These are phyloP conservation scores for Colletes collaris DNA, from an alignment of 2,888 invertebrate species.

Conservation along the genomic window DNA sequence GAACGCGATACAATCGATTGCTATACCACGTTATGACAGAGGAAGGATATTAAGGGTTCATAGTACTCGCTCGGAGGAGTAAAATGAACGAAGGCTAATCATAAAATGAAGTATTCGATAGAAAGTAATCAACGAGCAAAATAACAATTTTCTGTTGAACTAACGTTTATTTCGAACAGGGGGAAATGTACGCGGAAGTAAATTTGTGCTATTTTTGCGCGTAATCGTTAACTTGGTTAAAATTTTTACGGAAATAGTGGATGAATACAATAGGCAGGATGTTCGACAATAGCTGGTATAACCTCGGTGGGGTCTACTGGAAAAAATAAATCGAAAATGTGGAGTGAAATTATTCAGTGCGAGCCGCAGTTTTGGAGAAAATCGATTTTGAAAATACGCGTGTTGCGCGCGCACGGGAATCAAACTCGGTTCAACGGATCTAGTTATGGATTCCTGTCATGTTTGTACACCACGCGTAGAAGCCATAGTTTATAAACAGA, in stretches of 20 bases:
- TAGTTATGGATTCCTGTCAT: background rate
- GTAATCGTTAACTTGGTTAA: background rate
- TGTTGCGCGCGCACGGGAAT: constrained; percentile 21
- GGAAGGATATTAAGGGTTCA: too few species aligned
- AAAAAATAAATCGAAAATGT: constrained; percentile 29
- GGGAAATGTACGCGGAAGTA: too few species aligned
- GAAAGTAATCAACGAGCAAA: too few species aligned
- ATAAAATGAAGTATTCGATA: too few species aligned
- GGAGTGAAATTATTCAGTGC: constrained; percentile 30
- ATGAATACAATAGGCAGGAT: too few species aligned
- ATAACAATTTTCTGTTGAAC: too few species aligned
- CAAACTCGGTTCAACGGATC: constrained; percentile 34
- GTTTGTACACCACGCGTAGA: constrained; percentile 16
- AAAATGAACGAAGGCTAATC: too few species aligned
- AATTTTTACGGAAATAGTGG: background rate
- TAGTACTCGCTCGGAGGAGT: too few species aligned
- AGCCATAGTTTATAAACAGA: constrained; percentile 9
- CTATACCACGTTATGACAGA: too few species aligned
- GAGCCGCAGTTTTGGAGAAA: constrained; percentile 13
- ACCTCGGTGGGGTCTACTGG: background rate
- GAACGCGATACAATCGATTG: too few species aligned
- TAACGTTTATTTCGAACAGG: too few species aligned
- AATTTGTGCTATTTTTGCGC: too few species aligned
- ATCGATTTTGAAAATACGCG: constrained; percentile 36
- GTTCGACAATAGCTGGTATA: background rate